Evolutionary conservation across 2,797 vertebrate species (phyloP).

Genomic region (Alosa sapidissima): DNA sequence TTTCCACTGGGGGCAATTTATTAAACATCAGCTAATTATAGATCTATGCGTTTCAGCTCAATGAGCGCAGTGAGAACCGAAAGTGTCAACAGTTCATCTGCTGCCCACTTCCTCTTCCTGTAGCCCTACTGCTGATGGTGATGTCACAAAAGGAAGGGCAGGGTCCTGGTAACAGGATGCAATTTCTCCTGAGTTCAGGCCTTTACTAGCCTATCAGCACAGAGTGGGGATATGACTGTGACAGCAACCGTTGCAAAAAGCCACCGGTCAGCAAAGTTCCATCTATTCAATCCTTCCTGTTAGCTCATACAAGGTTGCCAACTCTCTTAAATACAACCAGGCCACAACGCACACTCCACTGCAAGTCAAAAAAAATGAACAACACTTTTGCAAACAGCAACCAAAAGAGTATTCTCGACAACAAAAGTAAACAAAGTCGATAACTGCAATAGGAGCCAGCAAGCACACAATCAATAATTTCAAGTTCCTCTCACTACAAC

Average conservation of each 20-base stretch:
- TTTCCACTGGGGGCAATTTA: too few relatives aligned
- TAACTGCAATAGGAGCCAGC: not conserved
- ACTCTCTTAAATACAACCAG: not conserved
- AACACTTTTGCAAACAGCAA: not conserved
- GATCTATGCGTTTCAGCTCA: not conserved
- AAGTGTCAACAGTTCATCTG: conserved; percentile 35
- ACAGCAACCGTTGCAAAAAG: conserved; percentile 27
- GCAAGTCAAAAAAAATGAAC: not conserved
- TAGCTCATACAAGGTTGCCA: not conserved
- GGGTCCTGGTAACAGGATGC: conserved; percentile 49
- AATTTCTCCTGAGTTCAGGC: conserved; percentile 54
- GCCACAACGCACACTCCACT: not conserved
- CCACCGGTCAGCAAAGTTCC: conserved; percentile 25
- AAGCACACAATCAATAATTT: not conserved
- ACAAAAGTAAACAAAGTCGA: not conserved
- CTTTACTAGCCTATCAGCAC: conserved; percentile 53
- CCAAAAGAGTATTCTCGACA: not conserved
- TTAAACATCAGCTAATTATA: too few relatives aligned
- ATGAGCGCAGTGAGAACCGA: not conserved
- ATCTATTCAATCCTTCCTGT: conserved; percentile 23
- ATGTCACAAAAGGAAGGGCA: conserved; percentile 62
- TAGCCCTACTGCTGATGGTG: not conserved
- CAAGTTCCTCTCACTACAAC: not conserved
- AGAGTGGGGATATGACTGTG: conserved; percentile 33
- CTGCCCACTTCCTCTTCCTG: conserved; percentile 51